phyloP scores from a whole-genome alignment of 2,113 vertebrate species.

The Coregonus clupeaformis region DNA sequence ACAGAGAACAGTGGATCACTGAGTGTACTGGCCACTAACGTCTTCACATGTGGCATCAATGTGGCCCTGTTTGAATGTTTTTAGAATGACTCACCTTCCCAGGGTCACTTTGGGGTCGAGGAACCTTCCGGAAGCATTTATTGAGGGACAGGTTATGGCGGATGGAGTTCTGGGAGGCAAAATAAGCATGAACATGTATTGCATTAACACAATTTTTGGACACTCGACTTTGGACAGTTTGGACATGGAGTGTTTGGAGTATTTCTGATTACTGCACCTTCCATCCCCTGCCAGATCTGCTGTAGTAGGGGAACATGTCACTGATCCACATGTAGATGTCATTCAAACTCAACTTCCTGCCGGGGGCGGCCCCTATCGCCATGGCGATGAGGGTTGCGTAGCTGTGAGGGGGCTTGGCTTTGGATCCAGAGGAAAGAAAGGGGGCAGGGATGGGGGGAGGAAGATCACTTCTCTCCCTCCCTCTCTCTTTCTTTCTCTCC shows the following conservation, averaged over 20 bases:
- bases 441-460: constrained; percentile 57
- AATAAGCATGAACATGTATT: neutral
- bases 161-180: constrained; percentile 87
- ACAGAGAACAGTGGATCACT: neutral
- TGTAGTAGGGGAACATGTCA: constrained; percentile 92
- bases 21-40: too few species aligned
- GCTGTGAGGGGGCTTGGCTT: constrained; percentile 95
- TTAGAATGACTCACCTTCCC: constrained; percentile 83
- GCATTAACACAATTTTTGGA: neutral
- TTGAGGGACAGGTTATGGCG: constrained; percentile 96
- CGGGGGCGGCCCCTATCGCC: constrained; percentile 89
- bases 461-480: constrained; percentile 75
- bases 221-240: neutral
- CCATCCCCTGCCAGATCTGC: constrained; percentile 92
- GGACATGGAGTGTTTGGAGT: neutral
- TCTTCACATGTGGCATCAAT: neutral
- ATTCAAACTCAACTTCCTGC: constrained; percentile 92
- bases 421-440: constrained; percentile 74
- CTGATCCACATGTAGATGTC: constrained; percentile 99
- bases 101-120: constrained; percentile 91
- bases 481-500: constrained; percentile 78
- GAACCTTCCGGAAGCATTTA: constrained; percentile 97
- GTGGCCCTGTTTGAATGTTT: too few species aligned
- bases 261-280: constrained; percentile 74
- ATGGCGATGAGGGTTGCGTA: constrained; percentile 96